A percentile compares a stretch with the other conserved stretches of the same genome.
Conservation (phyloP, 2,888 invertebrate species). For the Drosophila mimica region DNA sequence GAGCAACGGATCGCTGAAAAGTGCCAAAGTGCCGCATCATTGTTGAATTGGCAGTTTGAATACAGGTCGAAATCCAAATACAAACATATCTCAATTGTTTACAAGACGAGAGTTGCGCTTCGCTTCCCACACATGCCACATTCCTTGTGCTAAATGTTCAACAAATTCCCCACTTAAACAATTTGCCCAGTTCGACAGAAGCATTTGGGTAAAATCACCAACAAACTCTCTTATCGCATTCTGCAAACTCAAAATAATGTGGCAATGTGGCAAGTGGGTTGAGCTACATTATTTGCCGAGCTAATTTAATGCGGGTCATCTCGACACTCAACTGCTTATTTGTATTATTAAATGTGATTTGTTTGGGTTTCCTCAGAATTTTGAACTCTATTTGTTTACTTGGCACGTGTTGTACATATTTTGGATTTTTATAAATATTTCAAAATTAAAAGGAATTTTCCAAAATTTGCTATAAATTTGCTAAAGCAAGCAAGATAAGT, state of each 20-base stretch:
- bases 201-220: background rate
- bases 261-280: background rate
- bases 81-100: background rate
- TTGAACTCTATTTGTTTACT: conserved; percentile 7
- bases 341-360: conserved; percentile 3
- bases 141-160: background rate
- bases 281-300: conserved; percentile 3
- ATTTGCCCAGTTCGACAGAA: background rate
- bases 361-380: conserved; percentile 16
- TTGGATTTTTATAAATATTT: conserved; percentile 9
- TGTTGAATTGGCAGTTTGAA: background rate
- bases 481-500: too few species aligned
- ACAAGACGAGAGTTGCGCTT: conserved; percentile 2
- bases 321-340: conserved; percentile 2
- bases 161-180: background rate
- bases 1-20: conserved; percentile 6
- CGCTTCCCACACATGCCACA: conserved; percentile 11
- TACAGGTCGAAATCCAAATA: background rate
- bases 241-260: background rate
- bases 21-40: background rate
- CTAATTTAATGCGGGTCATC: conserved; percentile 6
- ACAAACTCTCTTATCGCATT: conserved; percentile 1
- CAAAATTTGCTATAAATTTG: background rate
- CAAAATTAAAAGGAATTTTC: background rate
- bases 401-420: conserved; percentile 27